Evolutionary conservation across 2,113 vertebrate genomes (phyloP).

Genomic region (Phalacrocorax pelagicus): DNA sequence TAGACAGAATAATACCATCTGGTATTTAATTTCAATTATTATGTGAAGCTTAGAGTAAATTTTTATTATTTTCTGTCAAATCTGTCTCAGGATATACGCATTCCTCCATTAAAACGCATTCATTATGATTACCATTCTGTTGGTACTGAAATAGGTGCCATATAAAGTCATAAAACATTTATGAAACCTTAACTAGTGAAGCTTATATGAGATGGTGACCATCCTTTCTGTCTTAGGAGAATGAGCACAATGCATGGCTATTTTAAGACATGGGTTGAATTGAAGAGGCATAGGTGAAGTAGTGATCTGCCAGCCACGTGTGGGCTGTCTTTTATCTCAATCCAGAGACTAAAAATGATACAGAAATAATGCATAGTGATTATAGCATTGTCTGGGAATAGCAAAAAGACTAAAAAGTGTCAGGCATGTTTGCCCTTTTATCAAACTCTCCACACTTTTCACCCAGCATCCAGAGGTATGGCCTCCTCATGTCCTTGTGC

Average conservation of each 20-base stretch:
- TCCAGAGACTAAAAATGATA: background rate
- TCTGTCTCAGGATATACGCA: background rate
- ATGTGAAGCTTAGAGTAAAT: background rate
- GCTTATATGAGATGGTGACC: background rate
- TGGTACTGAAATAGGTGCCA: background rate
- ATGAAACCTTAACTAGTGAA: background rate
- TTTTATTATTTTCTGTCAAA: background rate
- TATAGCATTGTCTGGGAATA: background rate
- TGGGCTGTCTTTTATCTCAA: background rate
- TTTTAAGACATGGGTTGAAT: background rate
- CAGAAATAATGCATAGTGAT: background rate
- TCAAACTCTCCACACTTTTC: background rate
- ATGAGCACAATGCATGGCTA: background rate
- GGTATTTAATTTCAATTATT: conserved; percentile 13
- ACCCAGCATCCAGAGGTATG: background rate
- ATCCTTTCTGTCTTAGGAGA: conserved; percentile 6
- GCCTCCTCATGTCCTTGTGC: background rate
- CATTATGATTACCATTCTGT: background rate
- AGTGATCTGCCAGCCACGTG: background rate
- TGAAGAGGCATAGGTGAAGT: conserved; percentile 3
- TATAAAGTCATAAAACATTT: conserved; percentile 7
- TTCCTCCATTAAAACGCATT: background rate
- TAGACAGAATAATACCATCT: background rate
- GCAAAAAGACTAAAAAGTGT: background rate
- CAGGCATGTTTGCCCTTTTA: background rate